Evolutionary conservation across 2,888 invertebrate species (phyloP), one percentile per base, ranked within the genome.

Genomic region (Pollenia amentaria): DNA sequence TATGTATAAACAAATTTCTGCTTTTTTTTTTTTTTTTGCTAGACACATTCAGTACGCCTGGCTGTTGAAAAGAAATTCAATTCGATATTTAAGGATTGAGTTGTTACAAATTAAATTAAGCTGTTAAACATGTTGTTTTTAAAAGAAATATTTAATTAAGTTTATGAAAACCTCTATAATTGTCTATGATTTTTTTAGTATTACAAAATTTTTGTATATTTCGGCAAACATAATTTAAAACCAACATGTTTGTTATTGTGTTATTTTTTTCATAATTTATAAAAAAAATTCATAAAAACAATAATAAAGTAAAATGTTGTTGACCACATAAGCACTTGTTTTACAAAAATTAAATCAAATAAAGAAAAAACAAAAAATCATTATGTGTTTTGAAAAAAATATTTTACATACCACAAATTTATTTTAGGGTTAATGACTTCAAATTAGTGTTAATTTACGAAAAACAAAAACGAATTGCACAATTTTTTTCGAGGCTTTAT

Each of bases 391-490:
- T 16, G n/a, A 10, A 70, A 29, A 29, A 83, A 76, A 46, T 70
- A 12, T 55, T 83, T 82, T 83, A 64, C 83, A 70, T 77, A 65
- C 65, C 60, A 76, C 18, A 73, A 73, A 42, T 73, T 60, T 67
- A 72, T 77, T 81, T 77, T 67, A 38, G 40, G 77, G 81, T 82
- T 82, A 82, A 64, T 78, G 77, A 73, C 81, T 85, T 81, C 65
- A 21, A 29, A 53, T 55, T 55, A 70, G 70, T 64, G 38, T 70
- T 64, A 21, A 48, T 21, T 77, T 64, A 46, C 57, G 21, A 64
- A 81, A 65, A 29, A 46, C 64, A 51, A 16, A 51, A 51, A 29
- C 29, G 6, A 16, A n/a, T 67, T 75, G 75, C 67, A 62, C 51
- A 60, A 62, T 62, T 29, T 55, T 70, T 21, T 64, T 10, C 3